phyloP scores from a whole-genome alignment of 2,113 vertebrate species.

The Pituophis catenifer region DNA sequence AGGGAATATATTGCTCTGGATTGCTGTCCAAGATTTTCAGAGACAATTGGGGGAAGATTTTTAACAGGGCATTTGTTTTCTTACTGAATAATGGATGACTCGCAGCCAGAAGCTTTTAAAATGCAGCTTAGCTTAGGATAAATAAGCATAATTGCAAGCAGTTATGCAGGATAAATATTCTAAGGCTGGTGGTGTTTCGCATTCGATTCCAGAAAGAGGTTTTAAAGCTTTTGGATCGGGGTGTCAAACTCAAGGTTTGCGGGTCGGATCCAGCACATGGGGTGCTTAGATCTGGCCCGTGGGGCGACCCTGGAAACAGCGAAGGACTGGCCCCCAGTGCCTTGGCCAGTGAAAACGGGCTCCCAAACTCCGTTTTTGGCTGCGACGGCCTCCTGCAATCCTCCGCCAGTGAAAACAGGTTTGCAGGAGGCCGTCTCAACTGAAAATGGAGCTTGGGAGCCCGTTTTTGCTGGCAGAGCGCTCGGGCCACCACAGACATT shows the following conservation, averaged over 20 bases:
- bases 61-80: conserved; percentile 33
- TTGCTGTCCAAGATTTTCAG: conserved; percentile 29
- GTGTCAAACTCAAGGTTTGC: too few relatives aligned
- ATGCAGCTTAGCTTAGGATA: conserved; percentile 4
- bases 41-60: not conserved
- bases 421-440: too few relatives aligned
- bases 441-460: too few relatives aligned
- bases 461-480: too few relatives aligned
- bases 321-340: too few relatives aligned
- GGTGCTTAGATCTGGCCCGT: too few relatives aligned
- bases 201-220: not conserved
- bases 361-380: too few relatives aligned
- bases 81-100: conserved; percentile 19
- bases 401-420: too few relatives aligned
- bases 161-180: not conserved
- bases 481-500: too few relatives aligned
- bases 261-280: rapidly evolving
- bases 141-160: not conserved
- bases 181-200: not conserved
- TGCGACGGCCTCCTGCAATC: too few relatives aligned
- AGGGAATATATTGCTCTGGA: conserved; percentile 29
- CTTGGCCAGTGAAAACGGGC: too few relatives aligned
- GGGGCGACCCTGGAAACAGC: too few relatives aligned
- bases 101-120: conserved; percentile 3
- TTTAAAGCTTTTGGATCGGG: not conserved